A percentile compares a stretch with the other conserved stretches of the same genome.
Conservation (phyloP, 2,888 invertebrate genomes). For the Clitarchus hookeri region DNA sequence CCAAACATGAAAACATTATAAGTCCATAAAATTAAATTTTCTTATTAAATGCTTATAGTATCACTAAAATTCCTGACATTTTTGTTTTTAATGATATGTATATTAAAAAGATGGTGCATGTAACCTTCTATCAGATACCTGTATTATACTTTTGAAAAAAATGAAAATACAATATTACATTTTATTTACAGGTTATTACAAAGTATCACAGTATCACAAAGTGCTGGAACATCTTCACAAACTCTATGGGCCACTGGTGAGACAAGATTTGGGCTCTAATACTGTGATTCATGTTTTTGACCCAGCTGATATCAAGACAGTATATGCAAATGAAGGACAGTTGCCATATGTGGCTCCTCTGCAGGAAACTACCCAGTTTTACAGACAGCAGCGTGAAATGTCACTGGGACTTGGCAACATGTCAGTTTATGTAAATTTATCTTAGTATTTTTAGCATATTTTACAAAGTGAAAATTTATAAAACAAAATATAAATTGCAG, state of each 20-base stretch:
- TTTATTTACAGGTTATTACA: slow-evolving; percentile 46
- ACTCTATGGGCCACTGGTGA: slow-evolving; percentile 58
- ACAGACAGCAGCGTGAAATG: slow-evolving; percentile 55
- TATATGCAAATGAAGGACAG: slow-evolving; percentile 57
- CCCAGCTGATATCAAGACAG: slow-evolving; percentile 56
- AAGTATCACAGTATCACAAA: slow-evolving; percentile 52
- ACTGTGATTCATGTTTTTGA: slow-evolving; percentile 58
- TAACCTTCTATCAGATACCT: too few species aligned
- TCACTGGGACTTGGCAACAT: slow-evolving; percentile 60
- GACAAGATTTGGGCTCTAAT: slow-evolving; percentile 54
- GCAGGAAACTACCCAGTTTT: slow-evolving; percentile 57
- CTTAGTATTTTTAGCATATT: too few species aligned
- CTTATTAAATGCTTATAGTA: too few species aligned
- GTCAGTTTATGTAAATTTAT: slow-evolving; percentile 49
- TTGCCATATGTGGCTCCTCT: slow-evolving; percentile 58
- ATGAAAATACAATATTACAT: too few species aligned
- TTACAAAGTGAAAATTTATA: too few species aligned
- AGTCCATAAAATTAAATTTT: too few species aligned
- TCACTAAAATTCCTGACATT: too few species aligned
- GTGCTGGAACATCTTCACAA: slow-evolving; percentile 52
- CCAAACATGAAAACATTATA: too few species aligned
- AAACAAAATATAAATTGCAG: too few species aligned
- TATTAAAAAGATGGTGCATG: too few species aligned
- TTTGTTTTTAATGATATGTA: too few species aligned
- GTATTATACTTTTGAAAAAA: too few species aligned